These are phyloP conservation scores for Microctonus hyperodae DNA, from an alignment of 2,888 invertebrate species.

Conservation along the genomic window DNA sequence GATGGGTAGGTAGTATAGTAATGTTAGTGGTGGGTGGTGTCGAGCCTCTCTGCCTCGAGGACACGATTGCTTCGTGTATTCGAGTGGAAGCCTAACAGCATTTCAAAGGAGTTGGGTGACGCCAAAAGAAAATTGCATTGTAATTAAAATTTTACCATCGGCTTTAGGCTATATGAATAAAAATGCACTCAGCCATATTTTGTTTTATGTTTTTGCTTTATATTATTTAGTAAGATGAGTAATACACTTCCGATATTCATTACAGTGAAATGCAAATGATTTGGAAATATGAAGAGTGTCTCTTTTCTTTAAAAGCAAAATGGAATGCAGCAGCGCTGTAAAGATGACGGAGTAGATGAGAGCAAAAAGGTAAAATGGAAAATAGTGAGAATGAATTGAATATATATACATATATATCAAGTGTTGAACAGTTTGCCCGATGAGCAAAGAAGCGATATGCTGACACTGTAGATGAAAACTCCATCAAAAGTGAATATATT, in stretches of 20 bases:
- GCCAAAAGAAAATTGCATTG: conserved; percentile 60
- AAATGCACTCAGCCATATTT: conserved; percentile 12
- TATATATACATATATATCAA: not conserved
- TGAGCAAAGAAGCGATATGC: conserved; percentile 2
- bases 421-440: conserved; percentile 12
- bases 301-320: not conserved
- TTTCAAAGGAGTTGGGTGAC: conserved; percentile 56
- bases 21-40: not conserved
- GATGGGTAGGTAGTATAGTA: conserved; percentile 16
- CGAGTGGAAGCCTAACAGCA: conserved; percentile 60
- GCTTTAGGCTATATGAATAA: conserved; percentile 16
- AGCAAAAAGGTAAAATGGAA: not conserved
- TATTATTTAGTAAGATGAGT: not conserved
- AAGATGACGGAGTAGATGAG: not conserved
- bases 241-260: conserved; percentile 19
- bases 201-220: conserved; percentile 11
- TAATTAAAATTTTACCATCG: conserved; percentile 55
- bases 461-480: not conserved
- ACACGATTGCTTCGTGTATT: conserved; percentile 60
- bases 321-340: not conserved
- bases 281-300: not conserved
- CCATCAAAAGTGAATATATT: conserved; percentile 34
- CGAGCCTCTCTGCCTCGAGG: conserved; percentile 41
- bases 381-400: not conserved
- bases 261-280: conserved; percentile 20